Conservation (phyloP, 2,888 invertebrate genomes). For the Phorcus lineatus region DNA sequence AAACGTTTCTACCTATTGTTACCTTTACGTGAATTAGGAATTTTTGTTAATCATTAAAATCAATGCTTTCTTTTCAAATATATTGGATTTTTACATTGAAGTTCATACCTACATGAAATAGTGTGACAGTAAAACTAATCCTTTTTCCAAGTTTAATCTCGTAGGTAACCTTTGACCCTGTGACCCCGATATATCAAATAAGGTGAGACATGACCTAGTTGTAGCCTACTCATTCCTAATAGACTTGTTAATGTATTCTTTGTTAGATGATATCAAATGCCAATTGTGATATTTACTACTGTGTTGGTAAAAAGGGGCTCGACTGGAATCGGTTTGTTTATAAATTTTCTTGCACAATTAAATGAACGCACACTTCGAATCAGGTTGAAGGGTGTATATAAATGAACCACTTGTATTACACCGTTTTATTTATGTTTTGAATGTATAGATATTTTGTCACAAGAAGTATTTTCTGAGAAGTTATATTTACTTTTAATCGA, state of each 20-base stretch:
- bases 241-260: conserved; percentile 1
- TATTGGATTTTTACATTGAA: no score
- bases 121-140: no score
- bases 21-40: no score
- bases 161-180: no score
- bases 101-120: no score
- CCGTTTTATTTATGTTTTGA: neutral
- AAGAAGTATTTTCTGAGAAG: conserved; percentile 18
- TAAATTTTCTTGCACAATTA: neutral
- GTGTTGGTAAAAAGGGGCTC: neutral
- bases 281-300: conserved; percentile 17
- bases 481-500: neutral
- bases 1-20: no score
- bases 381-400: neutral
- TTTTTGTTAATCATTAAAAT: no score
- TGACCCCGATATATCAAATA: no score
- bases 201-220: neutral
- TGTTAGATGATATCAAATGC: conserved; percentile 15
- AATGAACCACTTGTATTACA: neutral
- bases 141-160: no score
- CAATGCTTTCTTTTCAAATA: no score
- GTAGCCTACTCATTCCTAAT: neutral
- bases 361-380: neutral
- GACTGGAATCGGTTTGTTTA: conserved; percentile 1
- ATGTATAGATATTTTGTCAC: conserved; percentile 24